phyloP scores from a whole-genome alignment of 2,888 invertebrate species.

The Crossocerus cetratus region DNA sequence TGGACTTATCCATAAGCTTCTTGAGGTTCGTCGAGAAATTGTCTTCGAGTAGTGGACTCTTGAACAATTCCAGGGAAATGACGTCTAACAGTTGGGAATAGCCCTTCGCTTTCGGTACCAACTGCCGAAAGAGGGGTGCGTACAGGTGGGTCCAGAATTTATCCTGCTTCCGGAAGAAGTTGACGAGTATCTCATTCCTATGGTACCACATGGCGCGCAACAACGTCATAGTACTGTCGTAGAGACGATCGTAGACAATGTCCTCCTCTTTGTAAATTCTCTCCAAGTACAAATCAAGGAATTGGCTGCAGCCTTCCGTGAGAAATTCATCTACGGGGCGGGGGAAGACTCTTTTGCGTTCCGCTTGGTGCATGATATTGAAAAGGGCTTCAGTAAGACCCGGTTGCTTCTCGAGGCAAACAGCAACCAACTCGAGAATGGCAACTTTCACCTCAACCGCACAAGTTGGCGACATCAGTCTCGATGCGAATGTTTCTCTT shows the following conservation, averaged over 20 bases:
- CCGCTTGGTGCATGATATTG: conserved; percentile 75
- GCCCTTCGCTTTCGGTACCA: conserved; percentile 66
- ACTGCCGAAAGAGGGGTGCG: conserved; percentile 70
- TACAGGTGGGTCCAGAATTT: conserved; percentile 75
- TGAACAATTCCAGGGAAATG: conserved; percentile 74
- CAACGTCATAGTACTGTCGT: conserved; percentile 74
- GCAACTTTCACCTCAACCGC: conserved; percentile 76
- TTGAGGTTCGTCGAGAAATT: conserved; percentile 70
- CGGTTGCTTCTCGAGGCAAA: conserved; percentile 77
- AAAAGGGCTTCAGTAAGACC: conserved; percentile 76
- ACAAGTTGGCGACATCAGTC: conserved; percentile 79
- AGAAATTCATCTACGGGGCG: conserved; percentile 73
- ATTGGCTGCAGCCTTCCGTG: conserved; percentile 73
- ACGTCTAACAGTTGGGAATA: conserved; percentile 74
- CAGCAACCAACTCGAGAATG: conserved; percentile 76
- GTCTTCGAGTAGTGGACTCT: conserved; percentile 67
- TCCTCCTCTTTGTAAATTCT: conserved; percentile 70
- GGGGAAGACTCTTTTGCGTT: conserved; percentile 73
- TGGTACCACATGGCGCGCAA: conserved; percentile 76
- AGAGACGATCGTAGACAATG: conserved; percentile 71
- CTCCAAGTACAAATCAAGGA: conserved; percentile 70
- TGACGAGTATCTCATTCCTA: conserved; percentile 74
- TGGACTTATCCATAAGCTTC: conserved; percentile 68
- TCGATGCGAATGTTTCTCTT: conserved; percentile 79
- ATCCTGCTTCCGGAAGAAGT: conserved; percentile 72